Conservation (phyloP, 1,140 invertebrate species). For the Conus betulinus region DNA sequence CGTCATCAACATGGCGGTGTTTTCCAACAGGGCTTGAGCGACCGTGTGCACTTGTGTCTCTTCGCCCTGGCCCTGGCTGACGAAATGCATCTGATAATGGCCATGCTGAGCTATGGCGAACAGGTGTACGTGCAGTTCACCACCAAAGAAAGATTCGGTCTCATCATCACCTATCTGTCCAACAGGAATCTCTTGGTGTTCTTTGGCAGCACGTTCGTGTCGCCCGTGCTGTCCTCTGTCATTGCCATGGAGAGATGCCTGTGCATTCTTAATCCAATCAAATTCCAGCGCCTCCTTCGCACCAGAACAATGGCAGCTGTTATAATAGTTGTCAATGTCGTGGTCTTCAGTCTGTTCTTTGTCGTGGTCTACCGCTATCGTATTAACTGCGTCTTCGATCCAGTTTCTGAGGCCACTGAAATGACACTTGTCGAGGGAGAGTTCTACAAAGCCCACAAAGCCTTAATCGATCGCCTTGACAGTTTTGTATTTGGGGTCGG, state of each 20-base stretch:
- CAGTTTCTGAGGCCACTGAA: neutral
- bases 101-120: neutral
- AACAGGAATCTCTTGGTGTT: neutral
- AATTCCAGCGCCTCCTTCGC: neutral
- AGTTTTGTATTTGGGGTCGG: neutral
- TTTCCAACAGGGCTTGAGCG: neutral
- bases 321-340: neutral
- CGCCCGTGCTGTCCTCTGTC: neutral
- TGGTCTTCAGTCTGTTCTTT: neutral
- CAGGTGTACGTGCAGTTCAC: neutral
- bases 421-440: neutral
- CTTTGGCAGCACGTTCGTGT: neutral
- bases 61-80: slow-evolving; percentile 14
- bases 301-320: neutral
- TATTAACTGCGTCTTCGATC: neutral
- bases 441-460: neutral
- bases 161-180: neutral
- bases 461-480: neutral
- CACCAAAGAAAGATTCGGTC: neutral
- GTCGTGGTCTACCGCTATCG: neutral
- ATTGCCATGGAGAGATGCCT: neutral
- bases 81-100: neutral
- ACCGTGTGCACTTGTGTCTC: neutral
- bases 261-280: neutral
- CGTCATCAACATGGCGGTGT: slow-evolving; percentile 8